Base-by-base conservation (phyloP, 1,140 invertebrate species). In the Zophobas atratus region DNA sequence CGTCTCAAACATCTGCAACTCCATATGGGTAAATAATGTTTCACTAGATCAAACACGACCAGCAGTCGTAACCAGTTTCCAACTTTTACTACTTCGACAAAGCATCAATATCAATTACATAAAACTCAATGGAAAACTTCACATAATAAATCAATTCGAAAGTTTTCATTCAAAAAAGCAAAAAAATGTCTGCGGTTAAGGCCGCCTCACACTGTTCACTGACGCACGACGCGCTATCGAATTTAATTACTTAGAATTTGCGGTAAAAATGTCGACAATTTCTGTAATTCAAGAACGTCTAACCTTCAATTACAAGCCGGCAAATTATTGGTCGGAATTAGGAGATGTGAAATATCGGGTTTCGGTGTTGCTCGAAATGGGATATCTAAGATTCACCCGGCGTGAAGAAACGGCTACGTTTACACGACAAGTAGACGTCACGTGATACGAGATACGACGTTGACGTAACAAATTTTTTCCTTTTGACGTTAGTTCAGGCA, bases 21-120 rank as follows among this genome's bases (percentile, higher is more conserved):
- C 43, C 43, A 46, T 46, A 46, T 46, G 43, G 43, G 43, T 46
- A 46, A 46, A 46, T 46, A 46, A 46, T 46, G 43, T 46, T 46
- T 46, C 43, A 46, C 3, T 8, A 4, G 43, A 4, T 46, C 43
- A 46, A 46, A 46, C 43, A 46, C 6, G 43, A 20, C 20, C 20
- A 20, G 43, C 3, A 46, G 43, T 46, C 43, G 43, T 46, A 46
- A 46, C 43, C 3, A 8, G 43, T 46, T 8, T 46, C 3, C 43
- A 46, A 46, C 43, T 46, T 46, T 46, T 46, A 46, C 43, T 46
- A 4, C 0, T 46, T 20, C 20, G 20, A 20, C 20, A 20, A 20
- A 20, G 20, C 43, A 8, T 46, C 43, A 8, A 3, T 46, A 46
- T 4, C 43, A 46, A 20, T 46, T 46, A 46, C 43, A 46, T 46